Evolutionary conservation across 2,113 vertebrate genomes (phyloP), one percentile per base, ranked within the genome.

Genomic region (Callaeas wilsoni): DNA sequence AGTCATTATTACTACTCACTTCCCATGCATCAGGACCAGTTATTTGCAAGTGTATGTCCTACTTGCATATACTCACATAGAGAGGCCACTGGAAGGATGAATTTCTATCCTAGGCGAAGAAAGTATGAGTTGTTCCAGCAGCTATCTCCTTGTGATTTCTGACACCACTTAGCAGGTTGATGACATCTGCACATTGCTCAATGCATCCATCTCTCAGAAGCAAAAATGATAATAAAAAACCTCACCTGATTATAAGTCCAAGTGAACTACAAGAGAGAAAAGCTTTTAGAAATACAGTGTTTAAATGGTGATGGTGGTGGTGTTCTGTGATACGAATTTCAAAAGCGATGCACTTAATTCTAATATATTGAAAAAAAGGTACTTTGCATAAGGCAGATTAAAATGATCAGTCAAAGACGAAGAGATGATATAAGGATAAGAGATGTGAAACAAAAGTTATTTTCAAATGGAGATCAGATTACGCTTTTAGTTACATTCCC

Each of bases 121-220:
- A 81, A 82, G 5, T 13, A 27, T 16, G 30, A 52, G 17, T 30
- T 83, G 14, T 69, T 86, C 16, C n/a, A 84, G 16, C 18, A 77
- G 19, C 23, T 41, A 47, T n/a, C 20, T 53, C 53, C n/a, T 20
- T 69, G 22, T 62, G 57, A 59, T 62, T 86, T 82, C 46, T 75
- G 20, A 57, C 20, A 53, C 18, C 16, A 12, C 22, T 42, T 29
- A 44, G 46, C 32, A 46, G 3, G 2, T 1, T 56, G 27, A 55
- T 44, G 33, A 55, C 20, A 13, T 63, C 23, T 56, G 25, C 0
- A 0, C 9, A 9, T n/a, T 80, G 26, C 59, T 67, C 59, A 74
- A 53, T 17, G 20, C 22, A 80, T 62, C 37, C 3, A 13, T 12
- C 18, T 62, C 50, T 74, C 42, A 65, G 14, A 77, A 86, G 6